Evolutionary conservation across 2,888 invertebrate species (phyloP).

Genomic region (Cinara cedri): DNA sequence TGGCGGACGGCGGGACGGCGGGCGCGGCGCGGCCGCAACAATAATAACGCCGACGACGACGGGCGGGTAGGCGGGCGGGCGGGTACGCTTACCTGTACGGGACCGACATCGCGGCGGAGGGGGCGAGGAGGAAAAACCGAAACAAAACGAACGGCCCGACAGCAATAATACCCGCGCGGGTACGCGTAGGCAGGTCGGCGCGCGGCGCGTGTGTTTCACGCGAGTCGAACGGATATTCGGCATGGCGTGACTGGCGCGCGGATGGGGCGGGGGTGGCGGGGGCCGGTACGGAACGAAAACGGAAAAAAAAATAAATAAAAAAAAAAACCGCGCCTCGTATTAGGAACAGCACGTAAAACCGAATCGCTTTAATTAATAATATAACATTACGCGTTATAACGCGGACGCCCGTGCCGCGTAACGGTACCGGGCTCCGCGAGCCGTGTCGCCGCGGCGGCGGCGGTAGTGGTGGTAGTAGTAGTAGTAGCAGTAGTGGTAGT

Average conservation of each 20-base stretch:
- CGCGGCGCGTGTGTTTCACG: background rate
- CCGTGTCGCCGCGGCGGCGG: background rate
- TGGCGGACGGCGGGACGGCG: no score
- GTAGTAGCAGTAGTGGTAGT: no score
- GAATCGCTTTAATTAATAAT: background rate
- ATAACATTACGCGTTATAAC: background rate
- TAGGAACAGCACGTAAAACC: background rate
- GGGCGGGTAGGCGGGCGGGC: no score
- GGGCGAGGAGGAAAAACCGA: background rate
- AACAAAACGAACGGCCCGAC: background rate
- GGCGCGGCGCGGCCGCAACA: no score
- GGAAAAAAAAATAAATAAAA: background rate
- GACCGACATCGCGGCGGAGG: background rate
- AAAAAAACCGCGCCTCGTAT: background rate
- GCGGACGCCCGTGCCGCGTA: background rate
- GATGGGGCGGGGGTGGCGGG: background rate
- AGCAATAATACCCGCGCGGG: no score
- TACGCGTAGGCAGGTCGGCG: no score
- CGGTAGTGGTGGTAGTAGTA: background rate
- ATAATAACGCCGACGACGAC: no score
- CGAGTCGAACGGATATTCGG: background rate
- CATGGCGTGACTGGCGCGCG: background rate
- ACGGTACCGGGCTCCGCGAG: conserved; percentile 19
- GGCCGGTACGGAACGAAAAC: no score
- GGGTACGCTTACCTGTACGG: no score